phyloP scores from a whole-genome alignment of 2,113 vertebrate genomes.

The Taxidea taxus region DNA sequence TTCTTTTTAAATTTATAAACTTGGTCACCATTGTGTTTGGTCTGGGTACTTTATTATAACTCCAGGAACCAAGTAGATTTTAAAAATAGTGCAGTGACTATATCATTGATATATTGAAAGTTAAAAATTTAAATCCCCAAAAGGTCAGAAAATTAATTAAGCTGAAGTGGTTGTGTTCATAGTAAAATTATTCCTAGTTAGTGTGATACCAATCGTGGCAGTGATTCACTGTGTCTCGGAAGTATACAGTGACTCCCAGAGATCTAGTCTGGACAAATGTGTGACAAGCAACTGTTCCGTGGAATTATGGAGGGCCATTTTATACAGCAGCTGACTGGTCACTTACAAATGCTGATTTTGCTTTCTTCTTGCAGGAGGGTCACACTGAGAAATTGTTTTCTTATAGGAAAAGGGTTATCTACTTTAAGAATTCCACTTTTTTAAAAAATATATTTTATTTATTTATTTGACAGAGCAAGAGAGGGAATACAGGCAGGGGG shows the following conservation, averaged over 20 bases:
- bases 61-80: background rate
- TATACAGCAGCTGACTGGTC: background rate
- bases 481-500: too few relatives aligned
- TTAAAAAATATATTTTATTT: background rate
- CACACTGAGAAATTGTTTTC: constrained; percentile 31
- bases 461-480: too few relatives aligned
- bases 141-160: background rate
- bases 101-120: background rate
- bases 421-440: background rate
- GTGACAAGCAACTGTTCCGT: background rate
- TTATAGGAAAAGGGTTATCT: background rate
- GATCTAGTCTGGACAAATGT: background rate
- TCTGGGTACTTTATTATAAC: background rate
- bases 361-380: background rate
- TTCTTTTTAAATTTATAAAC: constrained; percentile 13
- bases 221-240: background rate
- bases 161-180: background rate
- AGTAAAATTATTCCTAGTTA: background rate
- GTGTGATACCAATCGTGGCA: background rate
- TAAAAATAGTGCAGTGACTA: background rate
- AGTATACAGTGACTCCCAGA: background rate
- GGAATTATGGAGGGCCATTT: background rate
- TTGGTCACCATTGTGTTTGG: background rate
- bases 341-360: background rate
- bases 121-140: background rate